Evolutionary conservation across 1,140 invertebrate genomes (phyloP), one percentile per base, ranked within the genome.

Genomic region (Phymorhynchus buccinoides): DNA sequence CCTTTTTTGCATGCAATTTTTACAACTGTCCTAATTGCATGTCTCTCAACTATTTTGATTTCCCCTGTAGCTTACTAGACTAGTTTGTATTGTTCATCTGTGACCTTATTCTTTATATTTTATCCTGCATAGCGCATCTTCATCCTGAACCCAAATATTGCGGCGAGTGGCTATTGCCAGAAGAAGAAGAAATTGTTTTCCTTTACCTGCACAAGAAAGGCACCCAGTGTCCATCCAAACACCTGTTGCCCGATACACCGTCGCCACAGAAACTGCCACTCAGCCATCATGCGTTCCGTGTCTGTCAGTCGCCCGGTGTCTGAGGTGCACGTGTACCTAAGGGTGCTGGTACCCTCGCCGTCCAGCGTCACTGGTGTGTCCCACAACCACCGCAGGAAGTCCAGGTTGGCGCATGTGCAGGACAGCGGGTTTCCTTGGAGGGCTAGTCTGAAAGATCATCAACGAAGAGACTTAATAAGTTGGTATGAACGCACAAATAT

Each of bases 341-440:
- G 71, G 12, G 71, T 37, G 71, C 32, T 73, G 71, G n/a, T n/a
- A n/a, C 30, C 71, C 32, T 32, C n/a, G 12, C 12, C 71, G n/a
- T 73, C 71, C 71, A 73, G 22, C 32, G 32, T 22, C 37, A 73
- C 71, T 32, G 32, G 32, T 9, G 71, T 73, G 12, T 35, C 37
- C 71, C 71, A 73, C 71, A 73, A 37, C 71, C 71, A 73, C 71
- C n/a, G 71, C 37, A 73, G 32, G 37, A 73, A 73, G 37, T 73
- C 71, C 71, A 73, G 71, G 32, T 73, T 35, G 71, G 71, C 32
- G 71, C n/a, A 73, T 7, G 71, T 14, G 71, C 71, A 73, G 3
- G 22, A 16, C 32, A 73, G 22, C 16, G 71, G 71, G 71, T 73
- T 73, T 35, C 71, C 71, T 62, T 62, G 12, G 22, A 62, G 56